phyloP scores from a whole-genome alignment of 53 echinoderm and acorn worm species.

The Astropecten irregularis region DNA sequence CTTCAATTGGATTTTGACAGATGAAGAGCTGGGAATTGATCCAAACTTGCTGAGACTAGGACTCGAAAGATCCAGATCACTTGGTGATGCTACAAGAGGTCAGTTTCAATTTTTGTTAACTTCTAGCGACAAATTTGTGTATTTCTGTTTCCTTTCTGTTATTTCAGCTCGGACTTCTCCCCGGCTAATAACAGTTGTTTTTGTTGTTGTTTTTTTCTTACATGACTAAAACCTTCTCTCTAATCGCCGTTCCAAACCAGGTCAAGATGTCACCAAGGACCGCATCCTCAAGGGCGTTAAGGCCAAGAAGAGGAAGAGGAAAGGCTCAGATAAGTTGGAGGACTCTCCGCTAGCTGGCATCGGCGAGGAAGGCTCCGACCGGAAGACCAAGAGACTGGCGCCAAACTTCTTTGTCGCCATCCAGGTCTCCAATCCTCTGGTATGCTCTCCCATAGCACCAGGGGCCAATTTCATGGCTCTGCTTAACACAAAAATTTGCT shows the following conservation, averaged over 20 bases:
- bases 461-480: too few species aligned
- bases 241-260: too few species aligned
- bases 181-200: too few species aligned
- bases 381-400: constrained; percentile 85
- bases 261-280: constrained; percentile 49
- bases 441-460: too few species aligned
- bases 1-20: too few species aligned
- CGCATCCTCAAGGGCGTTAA: constrained; percentile 64
- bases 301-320: constrained; percentile 91
- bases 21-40: constrained; percentile 44
- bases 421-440: constrained; percentile 85
- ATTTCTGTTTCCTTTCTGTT: too few species aligned
- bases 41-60: constrained; percentile 6
- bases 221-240: too few species aligned
- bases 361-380: constrained; percentile 65
- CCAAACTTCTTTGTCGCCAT: constrained; percentile 99
- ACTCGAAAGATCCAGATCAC: constrained; percentile 42
- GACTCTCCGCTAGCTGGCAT: constrained; percentile 34
- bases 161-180: too few species aligned
- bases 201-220: too few species aligned
- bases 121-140: too few species aligned
- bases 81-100: constrained; percentile 50
- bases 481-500: too few species aligned
- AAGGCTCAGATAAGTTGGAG: constrained; percentile 68
- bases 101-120: too few species aligned